phyloP scores from a whole-genome alignment of 2,888 invertebrate species.

The Vannuccia rotundouncinata region DNA sequence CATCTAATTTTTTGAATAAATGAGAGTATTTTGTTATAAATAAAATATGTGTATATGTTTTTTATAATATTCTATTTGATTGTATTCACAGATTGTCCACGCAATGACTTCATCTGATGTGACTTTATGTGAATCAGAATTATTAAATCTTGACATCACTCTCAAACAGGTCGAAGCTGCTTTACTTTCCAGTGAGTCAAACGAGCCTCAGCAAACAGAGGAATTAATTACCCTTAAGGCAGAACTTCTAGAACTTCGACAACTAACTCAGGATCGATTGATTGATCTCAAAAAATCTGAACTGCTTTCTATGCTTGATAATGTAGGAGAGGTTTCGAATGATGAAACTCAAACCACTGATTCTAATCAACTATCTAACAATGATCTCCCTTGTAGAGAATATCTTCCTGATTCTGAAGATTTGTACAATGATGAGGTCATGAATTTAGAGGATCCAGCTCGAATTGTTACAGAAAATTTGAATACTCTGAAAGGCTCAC shows the following conservation, averaged over 20 bases:
- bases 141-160: not conserved
- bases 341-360: conserved; percentile 39
- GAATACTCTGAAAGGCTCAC: not conserved
- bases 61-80: too few relatives aligned
- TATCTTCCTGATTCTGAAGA: not conserved
- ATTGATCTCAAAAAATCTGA: not conserved
- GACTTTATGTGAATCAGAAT: not conserved
- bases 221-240: not conserved
- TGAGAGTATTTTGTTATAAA: too few relatives aligned
- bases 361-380: not conserved
- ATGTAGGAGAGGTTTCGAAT: conserved; percentile 38
- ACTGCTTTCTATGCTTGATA: conserved; percentile 40
- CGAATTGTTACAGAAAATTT: not conserved
- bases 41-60: too few relatives aligned
- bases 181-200: not conserved
- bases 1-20: too few relatives aligned
- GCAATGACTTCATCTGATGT: not conserved
- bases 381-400: not conserved
- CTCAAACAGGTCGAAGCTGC: not conserved
- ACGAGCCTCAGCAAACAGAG: not conserved
- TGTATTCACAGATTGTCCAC: too few relatives aligned
- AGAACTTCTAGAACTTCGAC: not conserved
- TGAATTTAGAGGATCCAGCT: not conserved
- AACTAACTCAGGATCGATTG: not conserved
- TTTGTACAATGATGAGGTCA: not conserved